Evolutionary conservation across 2,888 invertebrate genomes (phyloP).

Genomic region (Eupsilia transversa): DNA sequence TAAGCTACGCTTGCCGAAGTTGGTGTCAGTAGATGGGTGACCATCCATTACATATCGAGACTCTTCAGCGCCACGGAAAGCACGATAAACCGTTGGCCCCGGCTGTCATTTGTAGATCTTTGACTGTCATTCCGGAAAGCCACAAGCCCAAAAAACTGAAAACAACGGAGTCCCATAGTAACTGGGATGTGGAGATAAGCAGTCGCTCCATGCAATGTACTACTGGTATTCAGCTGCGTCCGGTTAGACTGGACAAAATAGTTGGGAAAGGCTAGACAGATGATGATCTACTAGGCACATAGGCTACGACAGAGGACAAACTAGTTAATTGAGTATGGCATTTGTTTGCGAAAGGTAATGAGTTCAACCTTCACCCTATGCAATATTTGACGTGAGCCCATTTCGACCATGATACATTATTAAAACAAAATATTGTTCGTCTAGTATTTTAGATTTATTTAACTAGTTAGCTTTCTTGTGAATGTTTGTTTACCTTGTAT

Average conservation of each 20-base stretch:
- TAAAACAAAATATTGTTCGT: background rate
- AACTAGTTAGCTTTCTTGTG: too few species aligned
- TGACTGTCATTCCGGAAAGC: background rate
- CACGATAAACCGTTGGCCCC: background rate
- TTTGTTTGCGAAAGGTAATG: background rate
- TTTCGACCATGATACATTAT: background rate
- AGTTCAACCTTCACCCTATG: background rate
- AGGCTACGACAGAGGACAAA: too few species aligned
- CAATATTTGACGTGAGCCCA: background rate
- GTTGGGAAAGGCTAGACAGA: background rate
- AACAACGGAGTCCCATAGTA: background rate
- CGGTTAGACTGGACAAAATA: background rate
- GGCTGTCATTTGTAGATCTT: background rate
- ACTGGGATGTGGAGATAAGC: background rate
- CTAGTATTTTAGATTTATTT: background rate
- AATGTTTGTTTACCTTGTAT: too few species aligned
- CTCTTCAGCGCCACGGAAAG: background rate
- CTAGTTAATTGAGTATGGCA: background rate
- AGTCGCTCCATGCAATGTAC: background rate
- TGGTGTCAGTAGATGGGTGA: background rate
- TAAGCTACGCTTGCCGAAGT: background rate
- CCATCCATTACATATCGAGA: background rate
- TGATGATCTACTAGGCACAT: background rate
- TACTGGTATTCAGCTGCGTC: conserved; percentile 2
- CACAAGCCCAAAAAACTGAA: background rate